These are phyloP conservation scores for Hemicrepidius hirtus DNA, from an alignment of 2,888 invertebrate species.

Conservation along the genomic window DNA sequence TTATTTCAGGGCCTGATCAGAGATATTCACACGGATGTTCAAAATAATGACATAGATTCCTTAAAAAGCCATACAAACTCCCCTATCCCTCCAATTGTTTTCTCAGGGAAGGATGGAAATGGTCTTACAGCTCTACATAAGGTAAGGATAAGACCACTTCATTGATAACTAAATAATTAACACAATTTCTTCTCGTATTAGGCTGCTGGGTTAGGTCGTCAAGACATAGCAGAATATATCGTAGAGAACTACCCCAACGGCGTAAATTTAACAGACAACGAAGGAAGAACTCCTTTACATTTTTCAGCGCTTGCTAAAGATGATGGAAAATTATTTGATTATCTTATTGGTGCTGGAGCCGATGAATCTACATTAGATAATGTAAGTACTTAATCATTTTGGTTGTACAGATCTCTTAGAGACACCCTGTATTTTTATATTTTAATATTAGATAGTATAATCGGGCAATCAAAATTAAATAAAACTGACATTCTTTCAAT, in stretches of 20 bases:
- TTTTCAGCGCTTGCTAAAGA: slow-evolving; percentile 90
- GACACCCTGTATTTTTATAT: no score
- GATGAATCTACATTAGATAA: slow-evolving; percentile 89
- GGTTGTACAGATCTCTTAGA: no score
- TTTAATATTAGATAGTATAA: no score
- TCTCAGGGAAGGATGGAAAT: slow-evolving; percentile 84
- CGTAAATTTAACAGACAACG: slow-evolving; percentile 83
- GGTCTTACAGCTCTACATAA: slow-evolving; percentile 92
- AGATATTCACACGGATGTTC: slow-evolving; percentile 85
- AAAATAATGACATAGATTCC: slow-evolving; percentile 84
- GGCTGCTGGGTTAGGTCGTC: slow-evolving; percentile 89
- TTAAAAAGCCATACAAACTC: slow-evolving; percentile 80
- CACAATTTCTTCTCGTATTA: no score
- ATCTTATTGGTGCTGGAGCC: slow-evolving; percentile 87
- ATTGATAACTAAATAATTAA: no score
- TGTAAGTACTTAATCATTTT: no score
- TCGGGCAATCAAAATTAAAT: no score
- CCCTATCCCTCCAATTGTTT: slow-evolving; percentile 82
- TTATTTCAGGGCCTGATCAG: slow-evolving; percentile 83
- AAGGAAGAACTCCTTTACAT: slow-evolving; percentile 91
- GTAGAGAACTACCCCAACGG: slow-evolving; percentile 81
- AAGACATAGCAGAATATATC: slow-evolving; percentile 84
- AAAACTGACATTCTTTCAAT: no score
- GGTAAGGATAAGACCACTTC: slow-evolving; percentile 74
- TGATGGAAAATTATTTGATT: slow-evolving; percentile 84